Conservation (phyloP, 2,113 vertebrate genomes). For the Scophthalmus maximus region DNA sequence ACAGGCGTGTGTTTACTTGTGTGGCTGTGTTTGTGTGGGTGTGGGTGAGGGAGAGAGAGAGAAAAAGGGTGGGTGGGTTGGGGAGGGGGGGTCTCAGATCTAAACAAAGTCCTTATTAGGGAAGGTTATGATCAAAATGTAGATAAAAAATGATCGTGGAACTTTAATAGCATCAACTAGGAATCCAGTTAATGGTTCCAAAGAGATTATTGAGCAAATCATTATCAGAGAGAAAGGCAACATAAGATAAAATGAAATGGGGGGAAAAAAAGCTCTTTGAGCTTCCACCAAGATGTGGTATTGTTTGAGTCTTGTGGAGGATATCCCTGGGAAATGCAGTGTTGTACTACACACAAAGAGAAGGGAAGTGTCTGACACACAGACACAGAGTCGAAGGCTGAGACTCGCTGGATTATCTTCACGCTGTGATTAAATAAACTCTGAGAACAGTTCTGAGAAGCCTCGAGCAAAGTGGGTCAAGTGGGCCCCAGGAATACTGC, state of each 20-base stretch:
- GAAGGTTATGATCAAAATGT: slow-evolving; percentile 2
- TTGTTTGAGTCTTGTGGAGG: slow-evolving; percentile 66
- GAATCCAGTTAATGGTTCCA: background rate
- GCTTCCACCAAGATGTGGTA: slow-evolving; percentile 54
- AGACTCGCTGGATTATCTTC: slow-evolving; percentile 56
- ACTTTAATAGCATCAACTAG: slow-evolving; percentile 11
- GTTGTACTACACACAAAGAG: slow-evolving; percentile 61
- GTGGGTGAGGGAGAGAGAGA: background rate
- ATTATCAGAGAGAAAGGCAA: background rate
- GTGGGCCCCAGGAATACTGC: slow-evolving; percentile 28
- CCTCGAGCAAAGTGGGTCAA: slow-evolving; percentile 54
- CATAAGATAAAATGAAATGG: background rate
- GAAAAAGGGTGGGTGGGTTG: too few species aligned
- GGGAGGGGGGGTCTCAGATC: background rate
- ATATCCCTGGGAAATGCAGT: slow-evolving; percentile 74
- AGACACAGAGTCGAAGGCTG: slow-evolving; percentile 34
- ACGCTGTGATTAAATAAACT: slow-evolving; percentile 55
- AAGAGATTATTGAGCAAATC: slow-evolving; percentile 6
- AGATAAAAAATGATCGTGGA: background rate
- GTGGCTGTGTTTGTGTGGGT: background rate
- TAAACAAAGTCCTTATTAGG: background rate
- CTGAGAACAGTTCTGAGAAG: slow-evolving; percentile 35
- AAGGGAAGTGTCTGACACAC: slow-evolving; percentile 60
- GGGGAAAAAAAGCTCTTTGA: slow-evolving; percentile 9
- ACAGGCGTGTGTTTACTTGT: slow-evolving; percentile 9